Conservation (phyloP, 2,113 vertebrate genomes). For the Rhineura floridana region DNA sequence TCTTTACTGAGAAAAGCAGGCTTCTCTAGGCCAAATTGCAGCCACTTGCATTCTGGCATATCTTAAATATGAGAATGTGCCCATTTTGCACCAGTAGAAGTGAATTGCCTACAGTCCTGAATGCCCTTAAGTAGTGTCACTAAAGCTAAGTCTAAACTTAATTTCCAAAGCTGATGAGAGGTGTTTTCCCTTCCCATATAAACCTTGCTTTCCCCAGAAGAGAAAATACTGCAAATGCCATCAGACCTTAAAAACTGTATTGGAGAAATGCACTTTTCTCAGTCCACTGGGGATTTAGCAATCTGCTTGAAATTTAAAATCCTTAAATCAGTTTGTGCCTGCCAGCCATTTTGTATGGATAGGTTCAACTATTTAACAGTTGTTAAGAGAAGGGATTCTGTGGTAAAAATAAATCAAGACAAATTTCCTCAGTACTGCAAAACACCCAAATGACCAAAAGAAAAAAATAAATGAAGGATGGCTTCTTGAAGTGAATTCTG, state of each 20-base stretch:
- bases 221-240: constrained; percentile 14
- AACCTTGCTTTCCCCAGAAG: constrained; percentile 7
- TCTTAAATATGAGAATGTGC: rapidly evolving
- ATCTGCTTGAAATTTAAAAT: constrained; percentile 60
- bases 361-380: constrained; percentile 41
- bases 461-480: constrained; percentile 18
- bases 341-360: constrained; percentile 12
- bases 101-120: background rate
- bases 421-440: background rate
- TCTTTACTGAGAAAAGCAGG: background rate
- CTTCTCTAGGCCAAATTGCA: rapidly evolving
- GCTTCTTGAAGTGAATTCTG: constrained; percentile 36
- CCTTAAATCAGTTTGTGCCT: constrained; percentile 57
- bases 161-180: background rate
- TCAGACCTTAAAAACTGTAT: background rate
- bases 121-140: background rate
- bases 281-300: constrained; percentile 54
- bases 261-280: constrained; percentile 52
- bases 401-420: constrained; percentile 32
- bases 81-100: background rate
- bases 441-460: constrained; percentile 8
- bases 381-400: constrained; percentile 34
- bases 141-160: background rate
- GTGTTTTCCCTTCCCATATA: constrained; percentile 17
- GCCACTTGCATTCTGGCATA: background rate